phyloP scores from a whole-genome alignment of 53 echinoderm and acorn worm genomes.

The Temnopleurus reevesii region DNA sequence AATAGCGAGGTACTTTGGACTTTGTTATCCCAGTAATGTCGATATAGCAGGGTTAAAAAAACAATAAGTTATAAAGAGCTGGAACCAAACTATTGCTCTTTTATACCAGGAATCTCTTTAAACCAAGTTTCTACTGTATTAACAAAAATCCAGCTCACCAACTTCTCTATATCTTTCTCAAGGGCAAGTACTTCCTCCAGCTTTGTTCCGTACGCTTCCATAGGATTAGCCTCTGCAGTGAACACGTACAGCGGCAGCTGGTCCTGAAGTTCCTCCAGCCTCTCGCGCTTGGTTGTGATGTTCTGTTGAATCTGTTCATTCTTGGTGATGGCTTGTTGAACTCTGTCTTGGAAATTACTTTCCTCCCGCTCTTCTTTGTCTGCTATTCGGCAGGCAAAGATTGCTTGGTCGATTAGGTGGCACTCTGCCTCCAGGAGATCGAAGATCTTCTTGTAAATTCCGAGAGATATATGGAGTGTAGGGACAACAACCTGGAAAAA shows the following conservation, averaged over 20 bases:
- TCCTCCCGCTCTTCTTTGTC: not conserved
- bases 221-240: not conserved
- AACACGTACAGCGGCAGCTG: conserved; percentile 35
- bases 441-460: not conserved
- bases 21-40: too few relatives aligned
- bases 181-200: not conserved
- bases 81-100: too few relatives aligned
- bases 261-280: conserved; percentile 38
- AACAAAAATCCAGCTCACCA: not conserved
- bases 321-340: not conserved
- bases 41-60: too few relatives aligned
- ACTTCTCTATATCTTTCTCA: not conserved
- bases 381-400: not conserved
- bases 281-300: not conserved
- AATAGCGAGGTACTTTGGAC: too few relatives aligned
- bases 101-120: too few relatives aligned
- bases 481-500: not conserved
- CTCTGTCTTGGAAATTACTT: not conserved
- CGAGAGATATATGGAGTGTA: not conserved
- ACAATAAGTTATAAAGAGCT: too few relatives aligned
- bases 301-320: not conserved
- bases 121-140: too few relatives aligned
- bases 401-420: not conserved
- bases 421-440: not conserved
- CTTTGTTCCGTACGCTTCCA: not conserved